Evolutionary conservation across 2,888 invertebrate genomes (phyloP).

Genomic region (Clistopyga incitator): DNA sequence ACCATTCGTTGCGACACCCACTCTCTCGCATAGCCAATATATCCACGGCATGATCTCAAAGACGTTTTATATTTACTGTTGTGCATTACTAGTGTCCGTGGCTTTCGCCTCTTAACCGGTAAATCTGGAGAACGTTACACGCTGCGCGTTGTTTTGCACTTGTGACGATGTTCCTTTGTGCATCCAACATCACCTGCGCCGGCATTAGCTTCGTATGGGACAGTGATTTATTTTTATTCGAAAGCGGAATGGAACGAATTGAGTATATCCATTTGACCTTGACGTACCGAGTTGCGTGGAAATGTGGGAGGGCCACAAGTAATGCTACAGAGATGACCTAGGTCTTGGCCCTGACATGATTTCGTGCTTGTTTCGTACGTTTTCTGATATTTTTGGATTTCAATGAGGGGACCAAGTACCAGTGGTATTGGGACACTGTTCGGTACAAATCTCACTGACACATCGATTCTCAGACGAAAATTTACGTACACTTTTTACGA

Average conservation of each 20-base stretch:
- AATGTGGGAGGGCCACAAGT: conserved; percentile 10
- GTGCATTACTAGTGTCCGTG: neutral
- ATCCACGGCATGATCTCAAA: neutral
- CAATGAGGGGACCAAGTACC: too few relatives aligned
- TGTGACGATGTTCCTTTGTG: neutral
- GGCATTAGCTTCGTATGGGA: conserved; percentile 1
- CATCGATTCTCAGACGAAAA: too few relatives aligned
- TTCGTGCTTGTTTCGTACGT: neutral
- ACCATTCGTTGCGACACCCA: conserved; percentile 59
- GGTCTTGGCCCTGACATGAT: conserved; percentile 68
- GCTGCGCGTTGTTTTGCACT: neutral
- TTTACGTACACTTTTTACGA: too few relatives aligned
- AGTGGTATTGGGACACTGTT: neutral
- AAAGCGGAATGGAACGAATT: conserved; percentile 34
- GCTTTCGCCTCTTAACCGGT: neutral
- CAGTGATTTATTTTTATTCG: conserved; percentile 26
- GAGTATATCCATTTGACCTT: conserved; percentile 30
- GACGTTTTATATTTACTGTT: conserved; percentile 6
- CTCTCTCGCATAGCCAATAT: conserved; percentile 13
- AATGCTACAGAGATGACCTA: conserved; percentile 30
- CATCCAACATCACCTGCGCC: neutral
- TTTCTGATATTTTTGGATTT: conserved; percentile 15
- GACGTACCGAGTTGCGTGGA: neutral
- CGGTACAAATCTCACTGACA: too few relatives aligned
- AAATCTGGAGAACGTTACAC: conserved; percentile 10